Percentiles rank a stretch among this genome's conserved stretches.
phyloP scores from a whole-genome alignment of 2,113 vertebrate species.

The Ranitomeya variabilis region DNA sequence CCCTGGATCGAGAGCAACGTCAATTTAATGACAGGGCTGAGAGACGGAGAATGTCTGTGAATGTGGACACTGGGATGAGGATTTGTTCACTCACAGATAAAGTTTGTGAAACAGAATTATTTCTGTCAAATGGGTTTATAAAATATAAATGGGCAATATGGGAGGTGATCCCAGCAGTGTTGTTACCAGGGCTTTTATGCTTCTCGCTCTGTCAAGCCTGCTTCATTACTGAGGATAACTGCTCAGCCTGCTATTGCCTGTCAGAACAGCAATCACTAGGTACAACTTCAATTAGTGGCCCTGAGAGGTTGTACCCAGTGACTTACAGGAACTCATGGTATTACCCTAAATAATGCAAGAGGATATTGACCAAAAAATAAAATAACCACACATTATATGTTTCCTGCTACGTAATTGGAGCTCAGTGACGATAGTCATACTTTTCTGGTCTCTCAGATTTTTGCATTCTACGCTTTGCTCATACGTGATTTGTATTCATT shows the following conservation, averaged over 20 bases:
- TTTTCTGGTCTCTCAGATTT: no score
- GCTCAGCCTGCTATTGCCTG: not conserved
- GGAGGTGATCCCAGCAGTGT: not conserved
- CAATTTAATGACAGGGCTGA: no score
- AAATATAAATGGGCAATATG: slow-evolving; percentile 26
- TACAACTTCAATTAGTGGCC: slow-evolving; percentile 4
- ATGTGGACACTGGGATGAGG: no score
- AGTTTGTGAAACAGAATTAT: no score
- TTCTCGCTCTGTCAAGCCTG: not conserved
- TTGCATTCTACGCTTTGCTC: no score
- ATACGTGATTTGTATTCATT: no score
- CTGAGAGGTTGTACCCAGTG: not conserved
- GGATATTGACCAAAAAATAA: not conserved
- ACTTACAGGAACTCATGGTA: slow-evolving; percentile 1
- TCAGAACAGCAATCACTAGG: not conserved
- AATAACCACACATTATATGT: not conserved
- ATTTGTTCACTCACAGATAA: not conserved
- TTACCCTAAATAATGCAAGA: not conserved
- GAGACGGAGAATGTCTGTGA: no score
- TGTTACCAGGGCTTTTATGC: slow-evolving; percentile 8
- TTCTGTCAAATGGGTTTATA: not conserved
- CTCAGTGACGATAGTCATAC: no score
- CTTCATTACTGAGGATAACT: slow-evolving; percentile 27
- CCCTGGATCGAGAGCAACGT: no score
- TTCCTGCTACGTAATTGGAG: no score